Percentiles rank a stretch among this genome's conserved stretches.
Evolutionary conservation across 2,888 invertebrate species (phyloP).

Genomic region (Protonemura montana): DNA sequence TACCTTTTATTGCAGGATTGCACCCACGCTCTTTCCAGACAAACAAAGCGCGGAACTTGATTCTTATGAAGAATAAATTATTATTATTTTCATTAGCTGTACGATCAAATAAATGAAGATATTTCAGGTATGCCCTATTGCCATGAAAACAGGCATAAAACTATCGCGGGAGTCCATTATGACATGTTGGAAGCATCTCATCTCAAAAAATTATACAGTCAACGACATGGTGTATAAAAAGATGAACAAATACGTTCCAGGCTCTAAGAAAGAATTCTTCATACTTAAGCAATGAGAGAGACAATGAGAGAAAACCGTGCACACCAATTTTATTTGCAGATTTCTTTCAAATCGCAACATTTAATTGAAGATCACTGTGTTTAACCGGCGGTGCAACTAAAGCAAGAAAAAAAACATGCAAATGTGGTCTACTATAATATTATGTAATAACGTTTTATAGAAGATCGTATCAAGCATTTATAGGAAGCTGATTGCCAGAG

Average conservation of each 20-base stretch:
- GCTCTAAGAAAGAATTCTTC: no score
- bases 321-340: not conserved
- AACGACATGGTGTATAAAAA: no score
- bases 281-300: no score
- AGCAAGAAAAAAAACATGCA: not conserved
- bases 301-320: no score
- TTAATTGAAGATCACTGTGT: not conserved
- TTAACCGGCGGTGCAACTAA: not conserved
- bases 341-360: not conserved
- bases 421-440: slow-evolving; percentile 14
- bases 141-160: not conserved
- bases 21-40: no score
- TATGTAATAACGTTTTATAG: not conserved
- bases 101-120: not conserved
- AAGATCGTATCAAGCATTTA: not conserved
- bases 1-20: no score
- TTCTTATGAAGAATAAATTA: no score
- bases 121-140: not conserved
- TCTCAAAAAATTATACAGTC: no score
- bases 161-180: not conserved
- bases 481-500: not conserved
- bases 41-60: no score
- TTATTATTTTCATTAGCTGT: no score
- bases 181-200: not conserved
- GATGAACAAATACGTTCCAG: no score